phyloP scores from a whole-genome alignment of 1,140 invertebrate species.

The Nautilus pompilius region DNA sequence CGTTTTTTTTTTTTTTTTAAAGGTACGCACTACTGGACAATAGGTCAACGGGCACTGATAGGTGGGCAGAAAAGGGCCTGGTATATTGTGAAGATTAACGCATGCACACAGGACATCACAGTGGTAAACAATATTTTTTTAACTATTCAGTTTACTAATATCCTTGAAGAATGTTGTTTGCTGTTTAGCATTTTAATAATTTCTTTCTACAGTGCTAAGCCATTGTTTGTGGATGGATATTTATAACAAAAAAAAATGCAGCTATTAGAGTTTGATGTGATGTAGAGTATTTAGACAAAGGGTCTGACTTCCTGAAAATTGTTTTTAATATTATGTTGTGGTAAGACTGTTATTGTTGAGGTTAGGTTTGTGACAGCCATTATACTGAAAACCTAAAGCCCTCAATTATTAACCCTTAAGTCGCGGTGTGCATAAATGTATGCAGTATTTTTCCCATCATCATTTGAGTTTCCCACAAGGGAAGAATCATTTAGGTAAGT shows the following conservation, averaged over 20 bases:
- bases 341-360: no score
- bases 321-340: no score
- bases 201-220: not conserved
- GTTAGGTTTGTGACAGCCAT: no score
- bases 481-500: no score
- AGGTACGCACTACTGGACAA: conserved; percentile 80
- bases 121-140: conserved; percentile 65
- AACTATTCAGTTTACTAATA: not conserved
- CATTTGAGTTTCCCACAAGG: no score
- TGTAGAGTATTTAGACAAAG: not conserved
- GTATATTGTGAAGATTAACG: conserved; percentile 73
- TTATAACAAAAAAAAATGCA: not conserved
- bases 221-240: not conserved
- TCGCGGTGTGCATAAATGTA: no score
- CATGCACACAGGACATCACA: conserved; percentile 70
- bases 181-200: not conserved
- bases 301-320: no score
- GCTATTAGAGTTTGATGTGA: not conserved
- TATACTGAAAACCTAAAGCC: no score
- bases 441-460: no score
- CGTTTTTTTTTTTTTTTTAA: conserved; percentile 12
- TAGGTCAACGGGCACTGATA: conserved; percentile 79
- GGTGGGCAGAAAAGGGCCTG: conserved; percentile 57
- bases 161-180: not conserved
- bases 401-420: no score